Conservation (phyloP, 2,113 vertebrate genomes). For the Lamprologus speciosus region DNA sequence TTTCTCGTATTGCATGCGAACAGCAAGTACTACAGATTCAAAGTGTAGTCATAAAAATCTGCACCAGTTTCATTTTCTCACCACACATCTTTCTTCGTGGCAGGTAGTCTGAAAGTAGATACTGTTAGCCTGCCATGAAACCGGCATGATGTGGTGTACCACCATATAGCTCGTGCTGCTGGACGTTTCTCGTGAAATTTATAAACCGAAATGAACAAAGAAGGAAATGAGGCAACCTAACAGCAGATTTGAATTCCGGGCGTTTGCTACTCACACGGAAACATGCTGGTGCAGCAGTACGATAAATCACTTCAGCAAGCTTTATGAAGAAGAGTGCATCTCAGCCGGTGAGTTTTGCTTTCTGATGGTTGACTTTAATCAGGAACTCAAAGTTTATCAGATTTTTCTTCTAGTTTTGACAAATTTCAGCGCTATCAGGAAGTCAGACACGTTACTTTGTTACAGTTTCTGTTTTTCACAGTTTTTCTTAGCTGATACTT, state of each 20-base stretch:
- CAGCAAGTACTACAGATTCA: not conserved
- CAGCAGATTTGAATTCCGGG: not conserved
- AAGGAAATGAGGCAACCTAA: not conserved
- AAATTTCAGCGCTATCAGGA: not conserved
- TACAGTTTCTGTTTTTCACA: not conserved
- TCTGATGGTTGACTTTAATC: not conserved
- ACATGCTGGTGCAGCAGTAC: not conserved
- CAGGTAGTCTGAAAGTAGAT: not conserved
- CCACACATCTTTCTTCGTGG: not conserved
- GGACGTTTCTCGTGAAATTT: no score
- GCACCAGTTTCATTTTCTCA: not conserved
- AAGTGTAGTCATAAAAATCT: not conserved
- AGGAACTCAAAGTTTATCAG: not conserved
- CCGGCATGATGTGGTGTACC: not conserved
- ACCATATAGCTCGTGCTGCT: not conserved
- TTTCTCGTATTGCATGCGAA: not conserved
- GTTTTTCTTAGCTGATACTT: not conserved
- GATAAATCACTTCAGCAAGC: not conserved
- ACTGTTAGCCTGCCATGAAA: not conserved
- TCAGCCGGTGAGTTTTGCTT: slow-evolving; percentile 10
- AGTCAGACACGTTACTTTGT: not conserved
- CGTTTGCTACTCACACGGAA: not conserved
- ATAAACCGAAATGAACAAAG: not conserved
- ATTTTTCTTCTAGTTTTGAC: not conserved
- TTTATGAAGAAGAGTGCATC: not conserved